Evolutionary conservation across 2,888 invertebrate species (phyloP), one percentile per base, ranked within the genome.

Genomic region (Acanthopleura granulata): DNA sequence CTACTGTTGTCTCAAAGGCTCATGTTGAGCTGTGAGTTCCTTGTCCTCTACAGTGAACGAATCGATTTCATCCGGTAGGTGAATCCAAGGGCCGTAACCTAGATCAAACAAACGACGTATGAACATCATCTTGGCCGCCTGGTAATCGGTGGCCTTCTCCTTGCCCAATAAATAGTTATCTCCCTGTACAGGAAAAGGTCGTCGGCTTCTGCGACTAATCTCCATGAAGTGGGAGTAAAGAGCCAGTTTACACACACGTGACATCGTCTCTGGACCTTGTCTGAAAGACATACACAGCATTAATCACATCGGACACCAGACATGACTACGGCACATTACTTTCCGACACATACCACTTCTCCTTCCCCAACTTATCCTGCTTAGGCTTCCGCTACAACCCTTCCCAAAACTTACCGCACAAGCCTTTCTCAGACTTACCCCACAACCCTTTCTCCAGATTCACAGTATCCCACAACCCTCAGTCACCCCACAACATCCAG

Each of bases 201-300:
- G 66, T 25, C 66, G 22, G 15, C 16, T 22, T 27, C 66, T 66
- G 22, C 16, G 22, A 6, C 18, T 22, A 14, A 27, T 66, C 27
- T 66, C 66, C 16, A 25, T 66, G 29, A 12, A 66, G 25, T 27
- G 66, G 6, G 4, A 18, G 27, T 22, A 22, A 9, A 66, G 29
- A 27, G 66, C 66, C 16, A 22, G 16, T 27, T 66, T 66, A 25
- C 66, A 22, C 66, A 66, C 66, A 3, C 66, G 22, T 16, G 66
- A 27, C 22, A 66, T 66, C 29, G 66, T 6, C 66, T 66, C 66
- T 22, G 66, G 66, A 27, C 66, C 66, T 66, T 66, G 66, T 66
- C 66, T 66, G 29, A 22, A 57, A 57, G 3, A 57, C 22, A 57
- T 1, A 57, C n/a, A 57, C 22, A 3, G 12, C 18, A 18, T 1